Evolutionary conservation across 2,888 invertebrate species (phyloP), one percentile per base, ranked within the genome.

Genomic region (Pyrgus malvae): DNA sequence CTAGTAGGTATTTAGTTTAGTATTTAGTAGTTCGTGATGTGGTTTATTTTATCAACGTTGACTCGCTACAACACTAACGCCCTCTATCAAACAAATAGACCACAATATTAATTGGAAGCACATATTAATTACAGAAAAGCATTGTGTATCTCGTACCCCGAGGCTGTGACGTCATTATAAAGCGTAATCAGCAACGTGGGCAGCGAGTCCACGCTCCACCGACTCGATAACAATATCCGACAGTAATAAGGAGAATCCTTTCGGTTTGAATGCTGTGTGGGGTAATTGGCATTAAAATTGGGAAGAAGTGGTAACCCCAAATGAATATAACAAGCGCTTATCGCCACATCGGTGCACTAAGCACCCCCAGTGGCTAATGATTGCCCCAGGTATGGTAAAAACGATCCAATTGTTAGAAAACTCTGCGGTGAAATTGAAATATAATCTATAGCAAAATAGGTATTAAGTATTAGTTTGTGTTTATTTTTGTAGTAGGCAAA

Each of bases 201-300:
- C 65, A 59, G 58, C 60, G 59, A 62, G 68, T 74, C 81, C 79
- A 79, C 83, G 72, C 79, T 65, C 75, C 74, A 77, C 64, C 71
- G 80, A 67, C 62, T 75, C 66, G 72, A 74, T 79, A 87, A 89
- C 88, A 88, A 87, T 85, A 86, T 85, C 83, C 74, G 83, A 80
- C 83, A 80, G 74, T 86, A 86, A 89, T 89, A 87, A 83, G 83
- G 77, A 74, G 78, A 82, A 83, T 85, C 85, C 84, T 82, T 86
- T 81, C 78, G 77, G 62, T 72, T 69, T 72, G 78, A 82, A 84
- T 83, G 86, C 83, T 87, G 86, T 83, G 78, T 79, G 72, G 73
- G 78, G 80, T 90, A 90, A 90, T 90, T 90, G 87, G 89, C 86
- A 87, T 83, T 82, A 81, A 82, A 79, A 81, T 73, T 74, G 66